phyloP scores from a whole-genome alignment of 2,113 vertebrate species.

The Forbesichthys papilliferus region DNA sequence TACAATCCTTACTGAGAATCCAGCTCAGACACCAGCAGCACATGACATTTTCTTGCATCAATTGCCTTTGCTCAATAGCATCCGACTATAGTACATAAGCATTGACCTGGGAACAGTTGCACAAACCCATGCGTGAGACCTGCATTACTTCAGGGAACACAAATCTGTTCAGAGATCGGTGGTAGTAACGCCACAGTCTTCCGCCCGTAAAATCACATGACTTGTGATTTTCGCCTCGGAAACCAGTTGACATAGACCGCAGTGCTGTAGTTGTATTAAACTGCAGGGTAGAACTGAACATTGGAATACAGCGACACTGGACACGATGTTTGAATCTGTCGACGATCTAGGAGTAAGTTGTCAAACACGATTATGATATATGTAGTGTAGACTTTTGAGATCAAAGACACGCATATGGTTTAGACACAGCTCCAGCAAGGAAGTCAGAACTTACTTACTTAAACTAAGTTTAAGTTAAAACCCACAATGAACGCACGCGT shows the following conservation, averaged over 20 bases:
- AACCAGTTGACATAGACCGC: not conserved
- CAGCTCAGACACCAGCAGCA: slow-evolving; percentile 40
- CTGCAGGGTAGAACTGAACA: too few species aligned
- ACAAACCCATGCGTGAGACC: too few species aligned
- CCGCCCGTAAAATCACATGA: slow-evolving; percentile 42
- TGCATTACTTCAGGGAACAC: not conserved
- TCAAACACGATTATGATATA: too few species aligned
- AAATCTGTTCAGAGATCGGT: not conserved
- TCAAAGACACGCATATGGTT: not conserved
- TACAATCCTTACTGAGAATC: slow-evolving; percentile 24
- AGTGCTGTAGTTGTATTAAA: too few species aligned
- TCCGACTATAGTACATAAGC: not conserved
- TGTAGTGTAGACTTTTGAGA: too few species aligned
- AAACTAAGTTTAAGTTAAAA: slow-evolving; percentile 6
- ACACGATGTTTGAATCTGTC: not conserved
- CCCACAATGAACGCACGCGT: slow-evolving; percentile 18
- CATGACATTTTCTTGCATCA: slow-evolving; percentile 40
- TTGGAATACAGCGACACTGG: not conserved
- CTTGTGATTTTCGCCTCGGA: not conserved
- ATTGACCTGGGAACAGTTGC: slow-evolving; percentile 6
- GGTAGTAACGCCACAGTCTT: slow-evolving; percentile 5
- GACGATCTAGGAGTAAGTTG: slow-evolving; percentile 34
- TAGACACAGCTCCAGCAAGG: not conserved
- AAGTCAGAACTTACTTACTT: slow-evolving; percentile 27
- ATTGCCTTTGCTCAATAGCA: not conserved